Evolutionary conservation across 2,888 invertebrate species (phyloP), one percentile per base, ranked within the genome.

Genomic region (Gymnoscelis rufifasciata): DNA sequence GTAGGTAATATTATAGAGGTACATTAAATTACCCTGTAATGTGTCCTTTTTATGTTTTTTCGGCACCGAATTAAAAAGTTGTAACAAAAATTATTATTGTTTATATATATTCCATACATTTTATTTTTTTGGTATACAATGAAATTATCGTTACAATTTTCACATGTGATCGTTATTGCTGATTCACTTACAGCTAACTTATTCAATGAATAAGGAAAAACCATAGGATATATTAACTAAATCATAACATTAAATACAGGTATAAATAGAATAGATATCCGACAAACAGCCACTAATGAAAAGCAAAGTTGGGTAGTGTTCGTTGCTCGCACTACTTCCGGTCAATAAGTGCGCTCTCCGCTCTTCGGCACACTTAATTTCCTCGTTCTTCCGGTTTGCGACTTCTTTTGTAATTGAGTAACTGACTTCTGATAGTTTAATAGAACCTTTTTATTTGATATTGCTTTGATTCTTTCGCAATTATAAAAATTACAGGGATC

Each of bases 361-460:
- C 59, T 54, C 62, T 59, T 63, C 52, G 53, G 64, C 57, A 60
- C 67, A 67, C 62, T 62, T 68, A 65, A 74, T 73, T 74, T 68
- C 67, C 66, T 64, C 64, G 58, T 60, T 64, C 59, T 66, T 62
- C 59, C 66, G 54, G 52, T 51, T 61, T 50, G 58, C 56, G 51
- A 64, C 57, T 64, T 66, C 60, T 64, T 66, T 54, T 51, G 48
- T 66, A 70, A 69, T 68, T 70, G 65, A 66, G 55, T 57, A 59
- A 61, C 57, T 55, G 57, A 46, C 57, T 54, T 54, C 51, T 60
- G 54, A 62, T 63, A 52, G 56, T 52, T 56, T 60, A 63, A 62
- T 60, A 50, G 53, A 53, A 37, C 36, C 51, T 52, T 57, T 50
- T 35, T 46, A 19, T 19, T 47, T 35, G 27, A 23, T n/a, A 28